These are phyloP conservation scores for Pitta sordida DNA, from an alignment of 2,113 vertebrate species.

Conservation along the genomic window DNA sequence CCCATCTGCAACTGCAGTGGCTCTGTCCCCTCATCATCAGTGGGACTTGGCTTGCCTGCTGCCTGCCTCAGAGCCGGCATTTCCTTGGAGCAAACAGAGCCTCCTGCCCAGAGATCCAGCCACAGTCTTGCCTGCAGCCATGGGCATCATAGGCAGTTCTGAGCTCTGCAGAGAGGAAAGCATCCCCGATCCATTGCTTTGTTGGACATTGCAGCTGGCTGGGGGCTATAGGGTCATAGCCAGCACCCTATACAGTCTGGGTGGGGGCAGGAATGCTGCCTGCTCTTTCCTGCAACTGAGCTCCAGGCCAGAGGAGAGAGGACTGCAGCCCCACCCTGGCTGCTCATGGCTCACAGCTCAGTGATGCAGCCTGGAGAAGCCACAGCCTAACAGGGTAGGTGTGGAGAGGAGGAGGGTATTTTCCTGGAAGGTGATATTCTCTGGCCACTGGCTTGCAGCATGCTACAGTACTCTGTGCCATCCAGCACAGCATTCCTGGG, in stretches of 20 bases:
- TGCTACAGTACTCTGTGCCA: background rate
- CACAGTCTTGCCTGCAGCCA: background rate
- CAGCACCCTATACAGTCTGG: background rate
- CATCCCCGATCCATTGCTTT: background rate
- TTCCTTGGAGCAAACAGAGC: background rate
- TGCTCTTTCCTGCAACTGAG: background rate
- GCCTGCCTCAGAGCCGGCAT: background rate
- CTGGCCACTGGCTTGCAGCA: background rate
- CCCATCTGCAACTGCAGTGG: background rate
- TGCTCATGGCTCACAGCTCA: background rate
- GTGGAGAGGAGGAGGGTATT: background rate
- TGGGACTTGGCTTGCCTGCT: fast-evolving
- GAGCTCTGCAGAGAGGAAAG: background rate
- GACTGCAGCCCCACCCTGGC: background rate
- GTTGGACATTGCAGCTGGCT: background rate
- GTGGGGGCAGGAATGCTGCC: background rate
- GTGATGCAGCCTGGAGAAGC: background rate
- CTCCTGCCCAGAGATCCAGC: background rate
- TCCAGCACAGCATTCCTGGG: background rate
- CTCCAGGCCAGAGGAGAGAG: background rate
- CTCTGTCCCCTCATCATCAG: background rate
- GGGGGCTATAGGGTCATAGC: background rate
- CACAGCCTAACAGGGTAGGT: background rate
- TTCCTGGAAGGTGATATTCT: background rate
- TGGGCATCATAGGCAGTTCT: background rate